Evolutionary conservation across 2,797 vertebrate genomes (phyloP).

Genomic region (Muscicapa striata): DNA sequence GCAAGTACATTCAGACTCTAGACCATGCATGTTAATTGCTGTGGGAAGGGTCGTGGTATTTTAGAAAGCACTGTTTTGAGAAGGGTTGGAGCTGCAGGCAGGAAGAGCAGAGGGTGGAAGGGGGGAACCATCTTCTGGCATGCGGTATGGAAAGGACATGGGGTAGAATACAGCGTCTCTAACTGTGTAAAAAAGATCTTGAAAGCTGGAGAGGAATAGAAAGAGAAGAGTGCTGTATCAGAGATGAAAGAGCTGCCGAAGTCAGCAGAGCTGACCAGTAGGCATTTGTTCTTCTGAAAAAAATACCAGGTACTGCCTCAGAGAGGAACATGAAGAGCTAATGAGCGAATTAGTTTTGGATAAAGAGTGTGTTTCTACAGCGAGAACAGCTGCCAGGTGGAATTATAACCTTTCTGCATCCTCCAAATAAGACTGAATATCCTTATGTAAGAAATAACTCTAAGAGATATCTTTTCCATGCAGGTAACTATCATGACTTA

Average conservation of each 20-base stretch:
- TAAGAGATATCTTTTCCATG: neutral
- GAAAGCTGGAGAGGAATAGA: neutral
- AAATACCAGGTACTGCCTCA: neutral
- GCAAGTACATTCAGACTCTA: neutral
- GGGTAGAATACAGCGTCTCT: neutral
- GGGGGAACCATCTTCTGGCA: neutral
- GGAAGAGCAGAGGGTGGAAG: neutral
- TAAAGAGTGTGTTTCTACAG: neutral
- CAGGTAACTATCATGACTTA: neutral
- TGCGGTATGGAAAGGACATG: neutral
- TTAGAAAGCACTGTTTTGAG: neutral
- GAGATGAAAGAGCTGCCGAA: neutral
- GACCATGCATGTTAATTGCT: neutral
- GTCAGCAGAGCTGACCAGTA: neutral
- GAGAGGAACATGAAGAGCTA: neutral
- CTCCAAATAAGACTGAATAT: neutral
- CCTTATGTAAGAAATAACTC: neutral
- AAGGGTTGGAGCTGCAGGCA: neutral
- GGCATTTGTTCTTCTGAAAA: neutral
- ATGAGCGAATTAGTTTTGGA: neutral
- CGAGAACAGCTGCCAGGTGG: neutral
- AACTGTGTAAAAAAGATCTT: neutral
- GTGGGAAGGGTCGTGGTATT: neutral
- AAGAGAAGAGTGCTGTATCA: neutral
- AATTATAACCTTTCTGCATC: neutral